Evolutionary conservation across 64 coral and sea anemone genomes (phyloP).

Genomic region (Dendrophyllia cribrosa): DNA sequence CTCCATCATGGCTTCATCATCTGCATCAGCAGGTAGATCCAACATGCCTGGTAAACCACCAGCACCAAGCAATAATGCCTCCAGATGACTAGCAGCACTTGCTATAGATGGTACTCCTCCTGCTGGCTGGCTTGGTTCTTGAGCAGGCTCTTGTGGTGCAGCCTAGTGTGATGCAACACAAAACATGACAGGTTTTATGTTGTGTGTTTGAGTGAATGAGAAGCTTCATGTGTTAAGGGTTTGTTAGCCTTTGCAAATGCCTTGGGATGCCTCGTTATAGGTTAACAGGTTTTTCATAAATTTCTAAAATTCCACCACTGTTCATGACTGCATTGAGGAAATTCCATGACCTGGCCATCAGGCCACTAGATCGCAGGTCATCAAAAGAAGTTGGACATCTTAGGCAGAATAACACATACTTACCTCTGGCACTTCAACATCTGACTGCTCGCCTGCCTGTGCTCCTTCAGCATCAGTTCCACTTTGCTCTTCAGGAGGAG

Average conservation of each 20-base stretch:
- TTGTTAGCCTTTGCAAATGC: background rate
- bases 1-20: constrained; percentile 99
- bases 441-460: constrained; percentile 19
- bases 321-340: too few species aligned
- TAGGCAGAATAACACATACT: too few species aligned
- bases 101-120: constrained; percentile 52
- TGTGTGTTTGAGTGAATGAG: background rate
- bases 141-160: constrained; percentile 20
- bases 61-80: constrained; percentile 84
- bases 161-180: background rate
- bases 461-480: constrained; percentile 12
- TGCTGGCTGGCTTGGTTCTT: constrained; percentile 25
- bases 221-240: background rate
- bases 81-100: constrained; percentile 84
- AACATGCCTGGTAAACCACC: constrained; percentile 84
- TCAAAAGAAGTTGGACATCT: too few species aligned
- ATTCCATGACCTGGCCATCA: too few species aligned
- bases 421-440: constrained; percentile 7
- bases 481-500: constrained; percentile 2
- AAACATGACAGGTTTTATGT: background rate
- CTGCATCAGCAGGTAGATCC: constrained; percentile 96
- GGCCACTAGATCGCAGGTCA: too few species aligned
- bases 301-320: too few species aligned
- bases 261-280: too few species aligned
- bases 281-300: too few species aligned